These are phyloP conservation scores for Sparidentex hasta DNA, from an alignment of 2,797 vertebrate genomes.

Conservation along the genomic window DNA sequence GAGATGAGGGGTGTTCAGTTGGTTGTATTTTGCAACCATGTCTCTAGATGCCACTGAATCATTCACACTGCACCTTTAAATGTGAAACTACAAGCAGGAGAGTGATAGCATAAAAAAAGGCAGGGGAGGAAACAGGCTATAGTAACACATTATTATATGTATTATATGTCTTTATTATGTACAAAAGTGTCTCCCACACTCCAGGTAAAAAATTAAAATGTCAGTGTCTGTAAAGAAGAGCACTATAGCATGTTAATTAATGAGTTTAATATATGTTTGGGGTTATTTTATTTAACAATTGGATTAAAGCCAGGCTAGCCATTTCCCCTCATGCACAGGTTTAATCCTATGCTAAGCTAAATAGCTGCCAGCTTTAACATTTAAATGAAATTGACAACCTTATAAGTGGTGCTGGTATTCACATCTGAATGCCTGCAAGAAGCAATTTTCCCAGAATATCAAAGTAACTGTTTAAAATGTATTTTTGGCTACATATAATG, in stretches of 20 bases:
- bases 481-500: background rate
- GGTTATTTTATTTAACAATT: too few relatives aligned
- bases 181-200: background rate
- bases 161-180: background rate
- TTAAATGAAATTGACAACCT: background rate
- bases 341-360: constrained; percentile 15
- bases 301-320: too few relatives aligned
- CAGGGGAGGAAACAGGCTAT: background rate
- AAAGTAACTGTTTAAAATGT: background rate
- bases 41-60: too few relatives aligned
- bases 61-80: background rate
- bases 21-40: too few relatives aligned
- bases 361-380: background rate
- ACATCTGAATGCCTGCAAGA: background rate
- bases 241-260: too few relatives aligned
- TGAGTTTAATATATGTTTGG: too few relatives aligned
- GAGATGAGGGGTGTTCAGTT: too few relatives aligned
- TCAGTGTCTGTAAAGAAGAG: too few relatives aligned
- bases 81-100: background rate
- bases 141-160: background rate
- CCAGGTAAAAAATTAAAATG: too few relatives aligned
- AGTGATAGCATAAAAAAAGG: constrained; percentile 6
- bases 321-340: background rate
- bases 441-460: background rate
- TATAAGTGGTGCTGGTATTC: background rate